A percentile compares a stretch with the other conserved stretches of the same genome.
Conservation (phyloP, 2,888 invertebrate genomes). For the Tetramorium bicarinatum region DNA sequence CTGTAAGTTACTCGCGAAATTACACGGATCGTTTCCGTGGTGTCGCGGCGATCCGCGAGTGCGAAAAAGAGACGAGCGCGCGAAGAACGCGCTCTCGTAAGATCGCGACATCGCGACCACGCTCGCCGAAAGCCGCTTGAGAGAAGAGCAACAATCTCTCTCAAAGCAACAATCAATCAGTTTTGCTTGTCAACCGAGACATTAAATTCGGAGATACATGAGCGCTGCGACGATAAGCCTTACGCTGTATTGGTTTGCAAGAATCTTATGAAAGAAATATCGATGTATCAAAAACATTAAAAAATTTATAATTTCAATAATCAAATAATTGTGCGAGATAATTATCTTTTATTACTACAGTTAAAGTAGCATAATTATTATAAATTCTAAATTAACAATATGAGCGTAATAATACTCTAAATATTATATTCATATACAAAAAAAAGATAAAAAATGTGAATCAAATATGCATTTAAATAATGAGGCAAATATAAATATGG, state of each 20-base stretch:
- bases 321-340: not conserved
- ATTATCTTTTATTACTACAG: not conserved
- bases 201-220: not conserved
- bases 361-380: not conserved
- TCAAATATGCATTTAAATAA: not conserved
- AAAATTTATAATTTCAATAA: not conserved
- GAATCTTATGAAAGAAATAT: not conserved
- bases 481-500: not conserved
- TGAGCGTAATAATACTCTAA: not conserved
- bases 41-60: slow-evolving; percentile 52
- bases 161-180: not conserved
- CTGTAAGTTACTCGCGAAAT: slow-evolving; percentile 78
- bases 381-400: not conserved
- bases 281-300: not conserved
- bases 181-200: not conserved
- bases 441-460: not conserved
- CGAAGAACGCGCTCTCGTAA: slow-evolving; percentile 35
- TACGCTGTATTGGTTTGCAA: not conserved
- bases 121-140: slow-evolving; percentile 14
- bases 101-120: not conserved
- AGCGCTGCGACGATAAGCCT: not conserved
- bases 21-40: slow-evolving; percentile 81
- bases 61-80: not conserved
- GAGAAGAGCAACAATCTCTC: not conserved
- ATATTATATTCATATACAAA: not conserved